These are phyloP conservation scores for Columba livia DNA, from an alignment of 2,113 vertebrate species.

Conservation along the genomic window DNA sequence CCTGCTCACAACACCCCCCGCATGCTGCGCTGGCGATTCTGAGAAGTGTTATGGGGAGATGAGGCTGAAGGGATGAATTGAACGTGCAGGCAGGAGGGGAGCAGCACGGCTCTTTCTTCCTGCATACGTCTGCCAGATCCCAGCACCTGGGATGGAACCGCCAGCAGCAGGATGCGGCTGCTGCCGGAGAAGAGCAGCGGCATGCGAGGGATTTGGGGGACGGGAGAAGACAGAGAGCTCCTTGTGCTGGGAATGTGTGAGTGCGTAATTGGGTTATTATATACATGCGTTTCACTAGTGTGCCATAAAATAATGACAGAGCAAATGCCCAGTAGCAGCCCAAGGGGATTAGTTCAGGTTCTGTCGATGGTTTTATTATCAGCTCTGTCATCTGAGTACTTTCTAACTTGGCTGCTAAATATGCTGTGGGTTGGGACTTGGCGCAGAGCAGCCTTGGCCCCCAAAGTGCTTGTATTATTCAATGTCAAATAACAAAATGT, in stretches of 20 bases:
- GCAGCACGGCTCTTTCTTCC: neutral
- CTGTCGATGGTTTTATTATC: conserved; percentile 51
- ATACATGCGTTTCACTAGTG: neutral
- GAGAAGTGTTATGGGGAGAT: neutral
- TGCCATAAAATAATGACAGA: neutral
- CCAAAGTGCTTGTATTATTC: neutral
- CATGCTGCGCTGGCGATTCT: neutral
- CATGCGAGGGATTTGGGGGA: neutral
- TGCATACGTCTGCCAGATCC: neutral
- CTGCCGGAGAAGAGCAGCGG: neutral
- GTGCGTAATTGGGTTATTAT: neutral
- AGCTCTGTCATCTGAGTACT: conserved; percentile 59
- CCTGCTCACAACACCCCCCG: neutral
- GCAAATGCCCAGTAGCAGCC: conserved; percentile 26
- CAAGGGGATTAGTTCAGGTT: conserved; percentile 50
- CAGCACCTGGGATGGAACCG: conserved; percentile 16
- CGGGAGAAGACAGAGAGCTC: neutral
- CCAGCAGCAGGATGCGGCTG: neutral
- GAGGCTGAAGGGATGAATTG: neutral
- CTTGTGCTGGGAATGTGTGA: neutral
- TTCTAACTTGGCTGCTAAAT: conserved; percentile 62
- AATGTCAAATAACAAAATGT: neutral
- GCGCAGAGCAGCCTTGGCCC: conserved; percentile 10
- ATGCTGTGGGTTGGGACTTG: conserved; percentile 41
- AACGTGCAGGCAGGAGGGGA: neutral